Base-by-base conservation (phyloP, 35 echinoderm and acorn worm species). In the Heliocidaris tuberculata region DNA sequence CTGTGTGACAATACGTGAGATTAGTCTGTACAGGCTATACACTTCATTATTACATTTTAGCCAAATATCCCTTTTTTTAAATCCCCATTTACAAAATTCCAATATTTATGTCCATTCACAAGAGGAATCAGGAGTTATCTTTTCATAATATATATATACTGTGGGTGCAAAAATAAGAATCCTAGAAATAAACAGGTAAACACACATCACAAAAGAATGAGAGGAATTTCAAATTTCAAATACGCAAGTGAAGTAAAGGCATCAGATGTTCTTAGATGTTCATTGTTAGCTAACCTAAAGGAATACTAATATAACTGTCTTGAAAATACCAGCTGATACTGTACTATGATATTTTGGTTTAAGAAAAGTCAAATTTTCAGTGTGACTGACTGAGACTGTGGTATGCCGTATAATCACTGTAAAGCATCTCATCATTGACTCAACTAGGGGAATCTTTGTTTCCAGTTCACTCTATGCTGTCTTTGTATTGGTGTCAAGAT, bases 21-120 rank as follows among this genome's bases (percentile, higher is more conserved):
- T 49, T 48, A 93, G 91, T 93, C 50, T 93, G 91, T 93, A 93
- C 91, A 93, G 31, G 31, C 12, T 89, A n/a, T 32, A 89, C 87
- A 86, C 31, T 86, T 86, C 85, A 89, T 89, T 16, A 89, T 78
- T 27, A 78, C 19, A 27, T n/a, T 78, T 78, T 29, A 78, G 65
- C 65, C 87, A 89, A 89, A 48, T 89, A 32, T 89, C 47, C 47
- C 47, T 2, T 19, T 5, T 48, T 47, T 89, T n/a, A n/a, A n/a
- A 15, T 17, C 13, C 47, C 87, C 87, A 89, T 35, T 89, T 13
- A 89, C 35, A 5, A 19, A 31, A 89, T 47, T 89, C 87, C 16
- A 89, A 89, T 47, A 32, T 32, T 89, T 31, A 42, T 17, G 87
- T 32, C 87, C 7, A 47, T 89, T 9, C 24, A 78, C 65, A 78